Evolutionary conservation across 2,113 vertebrate genomes (phyloP).

Genomic region (Megaceryle maxima): DNA sequence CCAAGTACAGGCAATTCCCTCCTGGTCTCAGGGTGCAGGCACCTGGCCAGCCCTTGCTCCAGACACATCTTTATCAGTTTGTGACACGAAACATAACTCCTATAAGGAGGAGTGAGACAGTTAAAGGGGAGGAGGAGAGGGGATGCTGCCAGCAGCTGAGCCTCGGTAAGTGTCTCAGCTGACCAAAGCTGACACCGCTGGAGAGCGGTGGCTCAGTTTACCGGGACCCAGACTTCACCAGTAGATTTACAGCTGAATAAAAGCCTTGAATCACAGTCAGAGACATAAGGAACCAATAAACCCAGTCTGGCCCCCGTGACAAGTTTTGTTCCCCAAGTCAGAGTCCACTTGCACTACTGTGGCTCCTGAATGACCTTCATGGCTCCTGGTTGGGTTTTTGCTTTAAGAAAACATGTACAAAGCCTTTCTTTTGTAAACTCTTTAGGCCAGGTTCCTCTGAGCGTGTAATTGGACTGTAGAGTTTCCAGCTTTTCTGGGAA

Average conservation of each 20-base stretch:
- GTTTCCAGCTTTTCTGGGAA: background rate
- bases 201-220: background rate
- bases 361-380: background rate
- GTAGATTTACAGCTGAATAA: background rate
- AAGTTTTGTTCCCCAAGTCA: background rate
- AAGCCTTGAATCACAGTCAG: background rate
- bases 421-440: background rate
- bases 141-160: background rate
- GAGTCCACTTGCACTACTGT: background rate
- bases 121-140: background rate
- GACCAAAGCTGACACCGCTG: background rate
- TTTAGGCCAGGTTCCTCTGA: background rate
- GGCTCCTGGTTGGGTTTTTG: background rate
- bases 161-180: accelerated
- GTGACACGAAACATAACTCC: background rate
- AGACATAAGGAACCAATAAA: background rate
- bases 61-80: background rate
- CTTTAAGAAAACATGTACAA: background rate
- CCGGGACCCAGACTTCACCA: background rate
- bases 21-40: background rate
- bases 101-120: accelerated
- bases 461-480: background rate
- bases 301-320: background rate
- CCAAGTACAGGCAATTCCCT: background rate
- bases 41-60: background rate